Conservation (phyloP, 2,797 vertebrate species). For the Alca torda region DNA sequence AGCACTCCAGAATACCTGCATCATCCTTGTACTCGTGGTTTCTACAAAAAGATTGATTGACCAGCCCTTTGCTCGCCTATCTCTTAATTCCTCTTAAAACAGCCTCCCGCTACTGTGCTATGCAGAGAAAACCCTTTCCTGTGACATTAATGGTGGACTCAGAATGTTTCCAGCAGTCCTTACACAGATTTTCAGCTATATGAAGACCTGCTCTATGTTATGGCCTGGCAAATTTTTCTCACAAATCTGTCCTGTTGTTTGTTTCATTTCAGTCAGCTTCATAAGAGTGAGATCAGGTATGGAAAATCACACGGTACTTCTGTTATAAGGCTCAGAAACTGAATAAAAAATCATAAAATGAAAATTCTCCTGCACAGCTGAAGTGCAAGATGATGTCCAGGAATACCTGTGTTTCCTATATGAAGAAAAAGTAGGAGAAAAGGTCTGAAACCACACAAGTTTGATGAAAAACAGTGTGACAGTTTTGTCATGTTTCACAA, state of each 20-base stretch:
- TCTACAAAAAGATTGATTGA: not conserved
- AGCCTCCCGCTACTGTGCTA: not conserved
- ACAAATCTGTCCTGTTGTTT: not conserved
- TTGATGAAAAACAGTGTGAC: not conserved
- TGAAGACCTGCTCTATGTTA: not conserved
- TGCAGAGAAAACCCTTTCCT: not conserved
- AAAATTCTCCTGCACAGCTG: not conserved
- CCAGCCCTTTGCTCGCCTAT: not conserved
- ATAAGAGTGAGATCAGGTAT: not conserved
- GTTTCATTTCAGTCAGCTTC: not conserved
- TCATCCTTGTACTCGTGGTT: not conserved
- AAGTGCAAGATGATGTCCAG: not conserved
- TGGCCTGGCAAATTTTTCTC: not conserved
- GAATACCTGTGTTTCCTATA: not conserved
- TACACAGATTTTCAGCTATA: not conserved
- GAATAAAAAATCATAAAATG: not conserved
- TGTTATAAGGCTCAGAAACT: not conserved
- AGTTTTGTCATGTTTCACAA: conserved; percentile 1
- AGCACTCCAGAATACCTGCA: not conserved
- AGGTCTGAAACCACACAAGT: not conserved
- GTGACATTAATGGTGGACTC: not conserved
- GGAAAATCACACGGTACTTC: not conserved
- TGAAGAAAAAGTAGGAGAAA: not conserved
- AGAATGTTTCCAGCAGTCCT: not conserved
- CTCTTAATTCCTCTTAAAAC: not conserved